Percentiles rank a stretch among this genome's conserved stretches.
phyloP scores from a whole-genome alignment of 2,113 vertebrate species.

The Steatornis caripensis region DNA sequence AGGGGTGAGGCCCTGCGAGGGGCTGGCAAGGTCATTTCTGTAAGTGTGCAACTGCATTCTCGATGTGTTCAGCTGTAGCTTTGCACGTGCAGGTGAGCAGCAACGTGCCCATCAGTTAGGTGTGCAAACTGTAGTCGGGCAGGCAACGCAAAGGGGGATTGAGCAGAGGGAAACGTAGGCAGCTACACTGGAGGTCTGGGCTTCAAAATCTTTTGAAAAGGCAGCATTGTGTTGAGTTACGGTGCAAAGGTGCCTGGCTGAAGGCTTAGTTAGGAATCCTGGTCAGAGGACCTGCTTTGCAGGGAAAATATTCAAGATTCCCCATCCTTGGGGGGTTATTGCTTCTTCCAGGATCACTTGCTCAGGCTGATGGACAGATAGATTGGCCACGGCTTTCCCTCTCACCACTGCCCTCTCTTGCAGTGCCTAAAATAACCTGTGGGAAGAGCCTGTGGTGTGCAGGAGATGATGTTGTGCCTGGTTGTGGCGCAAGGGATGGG shows the following conservation, averaged over 20 bases:
- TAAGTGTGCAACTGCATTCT: constrained; percentile 58
- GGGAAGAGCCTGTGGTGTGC: background rate
- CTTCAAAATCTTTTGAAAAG: background rate
- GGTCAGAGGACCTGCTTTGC: background rate
- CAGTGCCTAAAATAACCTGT: background rate
- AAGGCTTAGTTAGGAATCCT: background rate
- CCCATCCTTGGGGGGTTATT: background rate
- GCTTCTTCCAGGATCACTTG: background rate
- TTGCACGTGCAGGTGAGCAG: background rate
- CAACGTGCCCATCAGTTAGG: background rate
- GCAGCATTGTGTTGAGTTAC: background rate
- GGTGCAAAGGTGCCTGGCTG: background rate
- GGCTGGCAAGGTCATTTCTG: background rate
- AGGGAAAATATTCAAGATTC: background rate
- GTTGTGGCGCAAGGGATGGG: background rate
- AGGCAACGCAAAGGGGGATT: fast-evolving
- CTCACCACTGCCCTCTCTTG: background rate
- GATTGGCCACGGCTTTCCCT: background rate
- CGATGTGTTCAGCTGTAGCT: background rate
- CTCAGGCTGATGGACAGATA: background rate
- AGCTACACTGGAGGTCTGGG: background rate
- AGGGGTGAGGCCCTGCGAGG: background rate
- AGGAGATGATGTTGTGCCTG: background rate
- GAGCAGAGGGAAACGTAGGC: background rate
- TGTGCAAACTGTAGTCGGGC: background rate